Evolutionary conservation across 2,113 vertebrate genomes (phyloP), one percentile per base, ranked within the genome.

Genomic region (Natator depressus): DNA sequence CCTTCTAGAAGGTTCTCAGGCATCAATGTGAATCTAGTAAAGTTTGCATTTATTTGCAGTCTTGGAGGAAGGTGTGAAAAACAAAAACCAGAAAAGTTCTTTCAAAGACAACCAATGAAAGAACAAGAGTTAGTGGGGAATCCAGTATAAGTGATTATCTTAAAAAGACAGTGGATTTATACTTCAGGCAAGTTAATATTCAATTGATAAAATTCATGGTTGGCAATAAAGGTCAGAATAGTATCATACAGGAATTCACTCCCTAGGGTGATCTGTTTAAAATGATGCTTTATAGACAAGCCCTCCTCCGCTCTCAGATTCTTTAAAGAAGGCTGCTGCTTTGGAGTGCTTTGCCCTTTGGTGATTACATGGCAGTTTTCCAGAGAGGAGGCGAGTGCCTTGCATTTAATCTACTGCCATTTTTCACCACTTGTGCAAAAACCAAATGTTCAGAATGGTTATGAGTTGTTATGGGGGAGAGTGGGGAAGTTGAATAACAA

Each of bases 271-370:
- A 20, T 82, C 27, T 24, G 47, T 90, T 94, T 82, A 80, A 88
- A 95, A 95, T 95, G 91, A 11, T 87, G 38, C 78, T 95, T 97
- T 59, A 87, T 84, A 54, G 65, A 25, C 13, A 81, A 90, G 14
- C 7, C 76, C 91, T 95, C 54, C 89, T 86, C 86, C 82, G 31
- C 78, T 87, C 75, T 85, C 90, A 93, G 65, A 0, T 85, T 6
- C 31, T 81, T 78, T 59, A 51, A 38, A 89, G 92, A 85, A 9
- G 0, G 83, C 92, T 85, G 50, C 69, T 72, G 87, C 65, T 90
- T 87, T 82, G 75, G 89, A 91, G 86, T 81, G 24, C 84, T 91
- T 78, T 78, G 38, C 57, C 91, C 69, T 89, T 93, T 85, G 94
- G 76, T 90, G 88, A 49, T 91, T 88, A 22, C 5, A 3, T 88